Percentiles rank a stretch among this genome's conserved stretches.
phyloP scores from a whole-genome alignment of 2,113 vertebrate species.

The Engraulis encrasicolus region DNA sequence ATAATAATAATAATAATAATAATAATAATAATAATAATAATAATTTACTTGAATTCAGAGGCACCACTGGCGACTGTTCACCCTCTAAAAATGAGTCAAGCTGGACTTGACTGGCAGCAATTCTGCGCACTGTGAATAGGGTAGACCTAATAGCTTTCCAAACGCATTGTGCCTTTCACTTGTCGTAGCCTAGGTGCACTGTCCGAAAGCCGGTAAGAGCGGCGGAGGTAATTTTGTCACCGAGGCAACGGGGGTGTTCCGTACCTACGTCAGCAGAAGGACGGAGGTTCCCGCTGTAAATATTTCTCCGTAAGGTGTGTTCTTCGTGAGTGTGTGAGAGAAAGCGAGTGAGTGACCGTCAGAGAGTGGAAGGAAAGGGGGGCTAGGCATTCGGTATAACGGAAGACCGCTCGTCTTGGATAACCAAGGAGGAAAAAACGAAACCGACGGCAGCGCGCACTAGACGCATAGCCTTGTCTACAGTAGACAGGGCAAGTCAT shows the following conservation, averaged over 20 bases:
- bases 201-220: background rate
- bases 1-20: background rate
- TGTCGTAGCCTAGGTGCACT: background rate
- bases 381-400: background rate
- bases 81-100: too few relatives aligned
- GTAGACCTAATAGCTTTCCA: too few relatives aligned
- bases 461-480: background rate
- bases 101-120: background rate
- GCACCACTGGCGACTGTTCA: too few relatives aligned
- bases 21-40: background rate
- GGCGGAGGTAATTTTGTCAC: background rate
- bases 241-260: conserved; percentile 8
- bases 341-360: background rate
- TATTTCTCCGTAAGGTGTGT: background rate
- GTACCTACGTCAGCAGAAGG: background rate
- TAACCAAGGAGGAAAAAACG: background rate
- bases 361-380: background rate
- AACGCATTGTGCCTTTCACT: background rate
- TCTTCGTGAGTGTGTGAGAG: background rate
- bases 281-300: background rate
- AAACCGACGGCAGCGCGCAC: background rate
- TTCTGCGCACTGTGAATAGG: background rate
- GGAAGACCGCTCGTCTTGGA: background rate
- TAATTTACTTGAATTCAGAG: too few relatives aligned
- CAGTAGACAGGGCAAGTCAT: background rate